Evolutionary conservation across 2,113 vertebrate genomes (phyloP).

Genomic region (Saccopteryx bilineata): DNA sequence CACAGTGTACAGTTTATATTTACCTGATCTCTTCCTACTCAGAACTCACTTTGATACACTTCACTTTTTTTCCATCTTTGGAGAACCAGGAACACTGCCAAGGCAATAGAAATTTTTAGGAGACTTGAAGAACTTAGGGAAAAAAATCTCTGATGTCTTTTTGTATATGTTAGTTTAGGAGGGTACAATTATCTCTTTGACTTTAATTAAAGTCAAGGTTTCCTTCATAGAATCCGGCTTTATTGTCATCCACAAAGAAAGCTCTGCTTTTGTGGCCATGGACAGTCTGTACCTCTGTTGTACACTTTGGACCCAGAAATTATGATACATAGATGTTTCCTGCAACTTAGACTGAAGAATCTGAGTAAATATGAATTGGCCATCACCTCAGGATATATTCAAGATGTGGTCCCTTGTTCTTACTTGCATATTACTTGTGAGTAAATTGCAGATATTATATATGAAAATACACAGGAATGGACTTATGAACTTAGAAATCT

Average conservation of each 20-base stretch:
- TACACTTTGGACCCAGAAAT: neutral
- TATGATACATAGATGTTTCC: slow-evolving; percentile 7
- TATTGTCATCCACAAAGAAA: neutral
- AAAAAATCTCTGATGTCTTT: neutral
- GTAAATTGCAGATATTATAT: neutral
- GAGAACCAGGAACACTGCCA: neutral
- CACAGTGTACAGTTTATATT: neutral
- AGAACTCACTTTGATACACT: slow-evolving; percentile 13
- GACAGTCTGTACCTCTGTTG: neutral
- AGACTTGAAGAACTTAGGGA: neutral
- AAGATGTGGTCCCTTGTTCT: neutral
- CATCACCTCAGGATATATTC: neutral
- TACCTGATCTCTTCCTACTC: neutral
- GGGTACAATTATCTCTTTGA: neutral
- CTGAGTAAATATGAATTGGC: slow-evolving; percentile 13
- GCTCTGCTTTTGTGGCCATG: neutral
- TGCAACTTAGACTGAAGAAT: slow-evolving; percentile 41
- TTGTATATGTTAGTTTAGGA: neutral
- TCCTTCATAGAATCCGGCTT: neutral
- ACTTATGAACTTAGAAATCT: neutral
- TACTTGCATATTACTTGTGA: neutral
- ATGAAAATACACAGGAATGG: neutral
- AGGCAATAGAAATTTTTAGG: neutral
- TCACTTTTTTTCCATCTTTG: neutral
- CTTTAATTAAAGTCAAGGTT: neutral